Evolutionary conservation across 2,113 vertebrate species (phyloP).

Genomic region (Xyrauchen texanus): DNA sequence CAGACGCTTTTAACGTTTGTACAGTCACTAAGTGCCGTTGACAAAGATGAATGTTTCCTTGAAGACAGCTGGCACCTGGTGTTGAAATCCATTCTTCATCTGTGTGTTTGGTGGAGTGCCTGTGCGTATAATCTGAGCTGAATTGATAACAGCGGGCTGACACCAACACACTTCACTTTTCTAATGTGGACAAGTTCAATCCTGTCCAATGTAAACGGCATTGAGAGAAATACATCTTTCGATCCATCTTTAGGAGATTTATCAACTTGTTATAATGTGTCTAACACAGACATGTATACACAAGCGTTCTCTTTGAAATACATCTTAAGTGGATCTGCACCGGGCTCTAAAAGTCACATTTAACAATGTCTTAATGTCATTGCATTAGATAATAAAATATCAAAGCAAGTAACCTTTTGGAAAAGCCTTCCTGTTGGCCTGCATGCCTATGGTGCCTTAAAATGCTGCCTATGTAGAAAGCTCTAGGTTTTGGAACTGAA

Average conservation of each 20-base stretch:
- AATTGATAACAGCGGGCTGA: not conserved
- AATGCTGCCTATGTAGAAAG: no score
- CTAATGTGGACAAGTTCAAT: not conserved
- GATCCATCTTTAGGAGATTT: not conserved
- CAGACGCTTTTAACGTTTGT: not conserved
- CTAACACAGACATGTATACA: not conserved
- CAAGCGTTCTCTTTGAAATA: not conserved
- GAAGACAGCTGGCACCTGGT: slow-evolving; percentile 21
- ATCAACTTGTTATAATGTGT: not conserved
- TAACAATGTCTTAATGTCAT: no score
- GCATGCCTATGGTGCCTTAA: no score
- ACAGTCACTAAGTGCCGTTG: not conserved
- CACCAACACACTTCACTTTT: not conserved
- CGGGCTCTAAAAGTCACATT: not conserved
- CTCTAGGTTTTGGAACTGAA: no score
- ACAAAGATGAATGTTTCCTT: slow-evolving; percentile 16
- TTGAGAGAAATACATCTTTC: not conserved
- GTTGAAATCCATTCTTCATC: slow-evolving; percentile 14
- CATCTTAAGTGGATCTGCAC: not conserved
- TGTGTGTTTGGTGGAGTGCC: not conserved
- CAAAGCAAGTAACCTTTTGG: no score
- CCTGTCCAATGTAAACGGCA: slow-evolving; percentile 1
- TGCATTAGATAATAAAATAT: no score
- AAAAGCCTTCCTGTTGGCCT: no score
- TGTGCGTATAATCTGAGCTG: not conserved